A percentile compares a stretch with the other conserved stretches of the same genome.
Conservation (phyloP, 1,140 invertebrate species). For the Scaptomyza pallida region DNA sequence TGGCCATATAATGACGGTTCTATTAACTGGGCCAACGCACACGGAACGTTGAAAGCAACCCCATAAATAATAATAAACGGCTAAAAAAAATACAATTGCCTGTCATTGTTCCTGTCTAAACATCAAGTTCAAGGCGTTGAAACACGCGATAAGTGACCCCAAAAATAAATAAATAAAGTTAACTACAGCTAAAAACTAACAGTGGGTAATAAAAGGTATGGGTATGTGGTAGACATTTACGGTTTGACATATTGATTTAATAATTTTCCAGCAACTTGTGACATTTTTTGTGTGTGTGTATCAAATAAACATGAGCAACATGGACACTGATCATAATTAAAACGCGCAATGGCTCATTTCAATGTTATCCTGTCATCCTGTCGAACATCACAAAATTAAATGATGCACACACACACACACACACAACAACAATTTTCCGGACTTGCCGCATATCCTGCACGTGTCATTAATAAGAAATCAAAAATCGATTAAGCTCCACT, state of each 20-base stretch:
- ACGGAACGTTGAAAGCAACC: conserved; percentile 29
- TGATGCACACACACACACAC: conserved; percentile 8
- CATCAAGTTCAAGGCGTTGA: conserved; percentile 67
- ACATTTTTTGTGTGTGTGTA: neutral
- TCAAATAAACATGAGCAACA: conserved; percentile 17
- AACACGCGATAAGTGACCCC: conserved; percentile 33
- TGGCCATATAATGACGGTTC: conserved; percentile 24
- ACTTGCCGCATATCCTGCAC: conserved; percentile 35
- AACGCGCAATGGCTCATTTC: conserved; percentile 9
- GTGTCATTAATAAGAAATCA: conserved; percentile 71
- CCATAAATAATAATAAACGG: conserved; percentile 13
- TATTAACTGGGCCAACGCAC: conserved; percentile 33
- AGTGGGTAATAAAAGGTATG: conserved; percentile 8
- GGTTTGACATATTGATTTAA: conserved; percentile 60
- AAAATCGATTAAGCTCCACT: conserved; percentile 71
- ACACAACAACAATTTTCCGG: conserved; percentile 9
- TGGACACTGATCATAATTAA: conserved; percentile 56
- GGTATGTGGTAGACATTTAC: neutral
- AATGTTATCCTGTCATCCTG: conserved; percentile 38
- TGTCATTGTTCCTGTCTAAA: conserved; percentile 3
- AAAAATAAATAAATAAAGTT: conserved; percentile 34
- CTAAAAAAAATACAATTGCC: conserved; percentile 30
- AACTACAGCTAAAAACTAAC: conserved; percentile 15
- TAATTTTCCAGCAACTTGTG: conserved; percentile 45
- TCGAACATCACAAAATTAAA: conserved; percentile 42